phyloP scores from a whole-genome alignment of 1,140 invertebrate species.

The Dreissena polymorpha region DNA sequence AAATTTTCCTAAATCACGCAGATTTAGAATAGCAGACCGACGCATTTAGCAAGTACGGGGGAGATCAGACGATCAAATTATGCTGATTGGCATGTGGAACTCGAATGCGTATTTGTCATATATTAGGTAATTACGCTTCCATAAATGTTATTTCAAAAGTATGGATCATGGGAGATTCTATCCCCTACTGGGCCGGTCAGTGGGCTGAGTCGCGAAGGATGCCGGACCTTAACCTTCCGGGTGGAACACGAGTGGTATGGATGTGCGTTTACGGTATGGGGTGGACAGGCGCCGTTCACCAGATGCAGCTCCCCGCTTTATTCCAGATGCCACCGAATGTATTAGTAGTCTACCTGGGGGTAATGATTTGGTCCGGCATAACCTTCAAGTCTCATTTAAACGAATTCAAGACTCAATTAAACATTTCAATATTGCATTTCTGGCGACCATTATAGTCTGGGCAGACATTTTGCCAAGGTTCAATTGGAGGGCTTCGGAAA shows the following conservation, averaged over 20 bases:
- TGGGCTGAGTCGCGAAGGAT: neutral
- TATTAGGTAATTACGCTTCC: neutral
- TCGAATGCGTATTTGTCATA: neutral
- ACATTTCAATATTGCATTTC: slow-evolving; percentile 9
- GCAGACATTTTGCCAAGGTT: slow-evolving; percentile 12
- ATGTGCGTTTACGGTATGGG: neutral
- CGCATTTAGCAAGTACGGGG: neutral
- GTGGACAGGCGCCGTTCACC: neutral
- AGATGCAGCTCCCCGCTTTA: neutral
- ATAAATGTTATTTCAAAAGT: neutral
- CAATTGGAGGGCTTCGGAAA: neutral
- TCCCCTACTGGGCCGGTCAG: slow-evolving; percentile 12
- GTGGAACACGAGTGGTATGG: neutral
- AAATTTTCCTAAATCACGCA: neutral
- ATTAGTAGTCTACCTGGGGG: neutral
- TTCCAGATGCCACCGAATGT: neutral
- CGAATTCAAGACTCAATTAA: neutral
- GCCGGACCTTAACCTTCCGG: neutral
- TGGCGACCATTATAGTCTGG: neutral
- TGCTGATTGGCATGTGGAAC: neutral
- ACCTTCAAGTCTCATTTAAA: neutral
- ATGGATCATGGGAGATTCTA: slow-evolving; percentile 11
- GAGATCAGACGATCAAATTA: neutral
- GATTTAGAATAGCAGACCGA: slow-evolving; percentile 10
- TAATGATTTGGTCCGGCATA: neutral